phyloP scores from a whole-genome alignment of 2,888 invertebrate species.

The Tetragnatha montana region DNA sequence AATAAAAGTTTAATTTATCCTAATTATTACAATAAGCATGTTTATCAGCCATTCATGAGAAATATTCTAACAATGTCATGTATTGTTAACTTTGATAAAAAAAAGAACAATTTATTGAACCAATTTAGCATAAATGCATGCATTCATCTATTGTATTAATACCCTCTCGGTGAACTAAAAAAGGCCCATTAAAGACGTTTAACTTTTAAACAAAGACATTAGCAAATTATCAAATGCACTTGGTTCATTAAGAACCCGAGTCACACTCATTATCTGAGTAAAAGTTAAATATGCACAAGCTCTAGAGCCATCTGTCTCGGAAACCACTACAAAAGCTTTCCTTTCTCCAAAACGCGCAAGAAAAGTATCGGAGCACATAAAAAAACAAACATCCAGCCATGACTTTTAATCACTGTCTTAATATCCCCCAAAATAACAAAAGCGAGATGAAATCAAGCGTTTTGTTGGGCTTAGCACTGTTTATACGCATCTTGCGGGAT shows the following conservation, averaged over 20 bases:
- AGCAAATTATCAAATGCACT: background rate
- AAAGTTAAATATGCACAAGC: background rate
- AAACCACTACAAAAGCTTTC: background rate
- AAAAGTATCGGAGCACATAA: background rate
- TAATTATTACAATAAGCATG: too few relatives aligned
- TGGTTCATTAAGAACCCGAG: background rate
- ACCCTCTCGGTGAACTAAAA: background rate
- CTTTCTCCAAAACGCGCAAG: background rate
- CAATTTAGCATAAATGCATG: too few relatives aligned
- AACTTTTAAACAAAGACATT: background rate
- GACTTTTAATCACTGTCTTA: constrained; percentile 43
- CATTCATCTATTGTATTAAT: too few relatives aligned
- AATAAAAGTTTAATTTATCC: too few relatives aligned
- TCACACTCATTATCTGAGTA: background rate
- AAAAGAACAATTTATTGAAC: too few relatives aligned
- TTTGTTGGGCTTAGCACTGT: constrained; percentile 44
- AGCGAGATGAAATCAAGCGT: constrained; percentile 38
- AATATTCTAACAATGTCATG: too few relatives aligned
- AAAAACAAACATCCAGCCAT: background rate
- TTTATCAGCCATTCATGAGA: too few relatives aligned
- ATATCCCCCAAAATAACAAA: constrained; percentile 20
- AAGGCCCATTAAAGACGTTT: background rate
- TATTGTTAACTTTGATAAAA: too few relatives aligned
- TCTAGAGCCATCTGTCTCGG: background rate
- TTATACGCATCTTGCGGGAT: constrained; percentile 43